Evolutionary conservation across 1,140 invertebrate species (phyloP), one percentile per base, ranked within the genome.

Genomic region (Trichomalopsis sarcophagae): DNA sequence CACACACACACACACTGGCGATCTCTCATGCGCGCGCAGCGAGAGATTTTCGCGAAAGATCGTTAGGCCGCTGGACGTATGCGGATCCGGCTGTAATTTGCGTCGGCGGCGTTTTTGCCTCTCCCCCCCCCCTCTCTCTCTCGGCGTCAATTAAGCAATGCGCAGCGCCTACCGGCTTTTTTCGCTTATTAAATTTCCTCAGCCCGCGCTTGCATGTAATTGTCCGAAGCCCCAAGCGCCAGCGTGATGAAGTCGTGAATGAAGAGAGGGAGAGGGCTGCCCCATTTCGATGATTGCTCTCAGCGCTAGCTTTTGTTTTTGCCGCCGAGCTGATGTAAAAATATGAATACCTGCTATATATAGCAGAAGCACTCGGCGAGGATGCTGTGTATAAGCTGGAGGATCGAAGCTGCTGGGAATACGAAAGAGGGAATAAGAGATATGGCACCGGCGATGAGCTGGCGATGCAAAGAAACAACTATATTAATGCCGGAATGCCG

Each of bases 401-500:
- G 23, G n/a, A 69, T 69, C 50, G 50, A 2, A 62, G 21, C 27
- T 27, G 55, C 6, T 62, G 55, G 17, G 55, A 62, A 17, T 21
- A n/a, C 9, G 55, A 71, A 27, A 27, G 69, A 71, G 23, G 30
- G 30, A 50, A n/a, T 50, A 33, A 81, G 55, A 33, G 23, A 10
- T 66, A 68, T 27, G 50, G 40, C 17, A 36, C 62, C n/a, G 55
- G 82, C 36, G 75, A 78, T 66, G 40, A 73, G 66, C 73, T n/a
- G 36, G 10, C 40, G 88, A 88, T 86, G 85, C 86, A 87, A 89
- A 87, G 86, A 85, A 88, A 88, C 83, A 87, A 88, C 88, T 89
- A 86, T 88, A 88, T 88, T 89, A 88, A 88, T 88, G 85, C 81
- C 78, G 86, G 86, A 87, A 87, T 87, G 86, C 86, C 78, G 81